Conservation (phyloP, 2,113 vertebrate genomes). For the Sinocyclocheilus rhinocerous region DNA sequence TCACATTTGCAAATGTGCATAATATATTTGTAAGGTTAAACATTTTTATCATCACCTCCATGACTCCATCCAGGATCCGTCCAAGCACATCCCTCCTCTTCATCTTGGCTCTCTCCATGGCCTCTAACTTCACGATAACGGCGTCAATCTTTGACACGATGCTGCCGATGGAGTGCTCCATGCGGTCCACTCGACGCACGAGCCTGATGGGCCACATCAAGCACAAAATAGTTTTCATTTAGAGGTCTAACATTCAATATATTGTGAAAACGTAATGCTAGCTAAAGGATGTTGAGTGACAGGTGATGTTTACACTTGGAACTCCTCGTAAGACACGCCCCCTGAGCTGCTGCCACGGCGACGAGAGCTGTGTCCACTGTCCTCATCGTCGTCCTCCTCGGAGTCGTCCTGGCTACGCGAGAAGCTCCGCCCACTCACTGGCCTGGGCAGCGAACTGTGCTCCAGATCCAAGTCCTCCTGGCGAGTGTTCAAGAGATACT, state of each 20-base stretch:
- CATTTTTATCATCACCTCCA: conserved; percentile 71
- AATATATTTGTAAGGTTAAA: no score
- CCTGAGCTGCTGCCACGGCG: conserved; percentile 95
- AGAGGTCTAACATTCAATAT: no score
- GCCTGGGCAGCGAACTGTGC: conserved; percentile 87
- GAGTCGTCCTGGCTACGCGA: conserved; percentile 93
- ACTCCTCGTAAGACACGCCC: conserved; percentile 96
- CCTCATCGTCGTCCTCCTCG: conserved; percentile 96
- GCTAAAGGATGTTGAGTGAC: conserved; percentile 61
- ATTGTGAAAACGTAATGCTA: no score
- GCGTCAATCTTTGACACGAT: conserved; percentile 98
- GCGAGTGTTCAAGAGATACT: conserved; percentile 66
- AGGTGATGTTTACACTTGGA: conserved; percentile 86
- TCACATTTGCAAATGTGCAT: no score
- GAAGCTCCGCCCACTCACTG: conserved; percentile 91
- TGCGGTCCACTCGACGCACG: conserved; percentile 92
- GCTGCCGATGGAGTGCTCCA: conserved; percentile 98
- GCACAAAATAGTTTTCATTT: no score
- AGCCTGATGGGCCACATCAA: conserved; percentile 73
- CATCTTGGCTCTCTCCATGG: conserved; percentile 92
- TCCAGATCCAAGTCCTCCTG: conserved; percentile 98
- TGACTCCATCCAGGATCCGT: conserved; percentile 86
- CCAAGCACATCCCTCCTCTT: conserved; percentile 93
- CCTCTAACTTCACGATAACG: conserved; percentile 94
- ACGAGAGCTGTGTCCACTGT: conserved; percentile 95